phyloP scores from a whole-genome alignment of 2,888 invertebrate genomes.

The Andrena marginata region DNA sequence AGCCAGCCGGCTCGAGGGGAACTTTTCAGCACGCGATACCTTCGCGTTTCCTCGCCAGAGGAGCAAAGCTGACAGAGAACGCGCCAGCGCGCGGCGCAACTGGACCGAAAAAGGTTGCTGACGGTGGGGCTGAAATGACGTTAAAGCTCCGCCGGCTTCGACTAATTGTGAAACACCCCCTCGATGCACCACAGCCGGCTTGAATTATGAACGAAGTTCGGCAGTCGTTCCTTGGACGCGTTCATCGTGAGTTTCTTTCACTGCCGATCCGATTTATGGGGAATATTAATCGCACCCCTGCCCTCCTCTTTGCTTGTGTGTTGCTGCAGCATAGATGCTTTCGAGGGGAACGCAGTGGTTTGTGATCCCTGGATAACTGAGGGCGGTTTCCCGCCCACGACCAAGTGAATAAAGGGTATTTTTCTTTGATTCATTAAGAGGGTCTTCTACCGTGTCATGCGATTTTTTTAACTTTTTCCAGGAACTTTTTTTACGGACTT shows the following conservation, averaged over 20 bases:
- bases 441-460: too few species aligned
- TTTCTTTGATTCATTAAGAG: too few species aligned
- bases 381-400: too few species aligned
- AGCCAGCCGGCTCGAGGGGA: constrained; percentile 22
- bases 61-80: constrained; percentile 15
- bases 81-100: constrained; percentile 20
- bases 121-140: constrained; percentile 5
- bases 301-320: too few species aligned
- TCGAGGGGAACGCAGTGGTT: too few species aligned
- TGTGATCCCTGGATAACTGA: too few species aligned
- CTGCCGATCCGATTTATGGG: constrained; percentile 29
- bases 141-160: constrained; percentile 36
- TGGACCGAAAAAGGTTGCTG: constrained; percentile 9
- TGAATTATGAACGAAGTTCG: constrained; percentile 59
- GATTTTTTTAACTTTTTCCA: too few species aligned
- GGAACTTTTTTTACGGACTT: too few species aligned
- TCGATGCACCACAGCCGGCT: constrained; percentile 31
- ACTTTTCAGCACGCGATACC: constrained; percentile 48
- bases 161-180: constrained; percentile 60
- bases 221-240: constrained; percentile 20
- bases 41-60: not conserved
- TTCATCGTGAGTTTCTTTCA: constrained; percentile 37
- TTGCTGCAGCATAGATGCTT: too few species aligned
- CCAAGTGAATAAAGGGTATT: too few species aligned
- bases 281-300: not conserved